Percentiles rank a stretch among this genome's conserved stretches.
These are phyloP conservation scores for Pseudochromis fuscus DNA, from an alignment of 2,797 vertebrate species.

Conservation along the genomic window DNA sequence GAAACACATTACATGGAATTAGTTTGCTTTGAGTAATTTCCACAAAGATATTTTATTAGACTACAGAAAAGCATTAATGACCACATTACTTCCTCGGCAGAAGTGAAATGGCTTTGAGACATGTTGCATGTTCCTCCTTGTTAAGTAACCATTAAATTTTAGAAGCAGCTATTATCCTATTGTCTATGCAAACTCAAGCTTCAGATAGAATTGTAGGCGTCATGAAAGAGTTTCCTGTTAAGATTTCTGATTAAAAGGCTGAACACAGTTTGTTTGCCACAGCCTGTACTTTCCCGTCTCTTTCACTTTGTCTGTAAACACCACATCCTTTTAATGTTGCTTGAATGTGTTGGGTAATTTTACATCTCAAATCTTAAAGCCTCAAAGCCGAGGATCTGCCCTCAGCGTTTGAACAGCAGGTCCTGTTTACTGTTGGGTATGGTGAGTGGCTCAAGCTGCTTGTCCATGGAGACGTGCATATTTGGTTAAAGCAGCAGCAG, in stretches of 20 bases:
- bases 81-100: not conserved
- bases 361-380: not conserved
- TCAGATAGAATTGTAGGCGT: not conserved
- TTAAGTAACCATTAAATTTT: conserved; percentile 1
- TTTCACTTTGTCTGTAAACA: not conserved
- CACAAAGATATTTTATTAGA: too few relatives aligned
- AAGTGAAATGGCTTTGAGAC: not conserved
- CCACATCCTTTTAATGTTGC: not conserved
- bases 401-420: conserved; percentile 31
- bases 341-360: not conserved
- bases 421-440: conserved; percentile 34
- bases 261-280: not conserved
- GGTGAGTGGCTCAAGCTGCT: conserved; percentile 18
- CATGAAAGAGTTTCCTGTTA: conserved; percentile 5
- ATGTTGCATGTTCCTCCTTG: not conserved
- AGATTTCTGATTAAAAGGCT: conserved; percentile 3
- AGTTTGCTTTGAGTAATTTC: not conserved
- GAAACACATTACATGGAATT: not conserved
- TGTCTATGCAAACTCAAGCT: not conserved
- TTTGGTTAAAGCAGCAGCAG: conserved; percentile 22
- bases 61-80: too few relatives aligned
- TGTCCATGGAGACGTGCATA: conserved; percentile 2
- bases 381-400: not conserved
- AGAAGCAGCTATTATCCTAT: not conserved
- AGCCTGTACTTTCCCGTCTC: not conserved